Evolutionary conservation across 30 jellyfish, hydroid and myxozoan genomes (phyloP).

Genomic region (Turritopsis dohrnii): DNA sequence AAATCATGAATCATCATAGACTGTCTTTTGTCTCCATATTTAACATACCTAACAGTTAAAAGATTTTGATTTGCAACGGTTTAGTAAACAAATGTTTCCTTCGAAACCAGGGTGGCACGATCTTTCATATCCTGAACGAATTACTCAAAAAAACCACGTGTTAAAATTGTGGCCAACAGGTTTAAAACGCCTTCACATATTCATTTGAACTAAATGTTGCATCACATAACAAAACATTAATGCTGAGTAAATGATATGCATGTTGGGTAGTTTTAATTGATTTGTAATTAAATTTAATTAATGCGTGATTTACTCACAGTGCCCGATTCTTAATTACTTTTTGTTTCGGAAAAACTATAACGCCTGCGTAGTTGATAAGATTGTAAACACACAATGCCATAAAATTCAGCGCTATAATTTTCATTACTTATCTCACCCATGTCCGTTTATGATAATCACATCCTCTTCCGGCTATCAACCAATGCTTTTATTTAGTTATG

Average conservation of each 20-base stretch:
- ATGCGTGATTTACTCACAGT: background rate
- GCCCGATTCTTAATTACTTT: background rate
- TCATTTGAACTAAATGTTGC: background rate
- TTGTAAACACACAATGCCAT: background rate
- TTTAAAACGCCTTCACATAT: background rate
- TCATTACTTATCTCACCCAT: background rate
- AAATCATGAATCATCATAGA: no score
- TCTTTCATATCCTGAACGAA: background rate
- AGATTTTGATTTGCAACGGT: no score
- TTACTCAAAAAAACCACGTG: background rate
- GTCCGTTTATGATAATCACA: background rate
- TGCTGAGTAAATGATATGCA: background rate
- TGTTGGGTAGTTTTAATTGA: background rate
- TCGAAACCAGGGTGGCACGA: background rate
- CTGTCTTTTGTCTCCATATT: background rate
- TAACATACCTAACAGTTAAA: no score
- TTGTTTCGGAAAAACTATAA: background rate
- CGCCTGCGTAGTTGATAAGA: background rate
- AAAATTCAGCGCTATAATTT: background rate
- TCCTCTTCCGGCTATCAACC: background rate
- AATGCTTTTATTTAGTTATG: background rate
- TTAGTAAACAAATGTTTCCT: no score
- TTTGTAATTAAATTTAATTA: no score
- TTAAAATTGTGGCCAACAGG: background rate
- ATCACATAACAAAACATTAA: background rate